phyloP scores from a whole-genome alignment of 2,888 invertebrate species.

The Creontiades dilutus region DNA sequence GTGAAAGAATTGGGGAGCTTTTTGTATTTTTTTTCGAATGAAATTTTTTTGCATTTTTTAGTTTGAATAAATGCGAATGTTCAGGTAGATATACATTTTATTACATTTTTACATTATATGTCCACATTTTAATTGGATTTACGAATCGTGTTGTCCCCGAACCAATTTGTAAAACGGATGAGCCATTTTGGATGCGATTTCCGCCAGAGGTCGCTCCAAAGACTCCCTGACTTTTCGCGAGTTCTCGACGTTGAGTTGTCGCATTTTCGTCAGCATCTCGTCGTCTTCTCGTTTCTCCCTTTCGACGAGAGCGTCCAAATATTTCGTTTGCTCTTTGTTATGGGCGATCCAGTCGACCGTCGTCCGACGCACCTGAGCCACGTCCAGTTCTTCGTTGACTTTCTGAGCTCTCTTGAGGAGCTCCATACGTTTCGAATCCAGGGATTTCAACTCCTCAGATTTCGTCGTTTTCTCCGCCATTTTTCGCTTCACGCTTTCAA shows the following conservation, averaged over 20 bases:
- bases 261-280: slow-evolving; percentile 1
- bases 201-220: slow-evolving; percentile 3
- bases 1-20: no score
- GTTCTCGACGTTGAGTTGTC: background rate
- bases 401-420: background rate
- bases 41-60: no score
- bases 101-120: no score
- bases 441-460: background rate
- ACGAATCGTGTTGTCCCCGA: background rate
- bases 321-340: background rate
- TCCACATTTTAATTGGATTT: background rate
- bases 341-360: background rate
- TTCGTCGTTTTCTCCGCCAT: background rate
- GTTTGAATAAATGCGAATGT: no score
- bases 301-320: background rate
- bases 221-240: background rate
- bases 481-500: background rate
- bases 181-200: background rate
- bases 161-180: slow-evolving; percentile 3
- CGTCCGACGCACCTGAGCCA: background rate
- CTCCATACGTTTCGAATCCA: background rate
- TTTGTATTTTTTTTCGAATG: no score
- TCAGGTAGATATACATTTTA: no score
- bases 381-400: background rate
- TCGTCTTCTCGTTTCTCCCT: background rate